A percentile compares a stretch with the other conserved stretches of the same genome.
Conservation (phyloP, 2,113 vertebrate species). For the Paratilapia polleni region DNA sequence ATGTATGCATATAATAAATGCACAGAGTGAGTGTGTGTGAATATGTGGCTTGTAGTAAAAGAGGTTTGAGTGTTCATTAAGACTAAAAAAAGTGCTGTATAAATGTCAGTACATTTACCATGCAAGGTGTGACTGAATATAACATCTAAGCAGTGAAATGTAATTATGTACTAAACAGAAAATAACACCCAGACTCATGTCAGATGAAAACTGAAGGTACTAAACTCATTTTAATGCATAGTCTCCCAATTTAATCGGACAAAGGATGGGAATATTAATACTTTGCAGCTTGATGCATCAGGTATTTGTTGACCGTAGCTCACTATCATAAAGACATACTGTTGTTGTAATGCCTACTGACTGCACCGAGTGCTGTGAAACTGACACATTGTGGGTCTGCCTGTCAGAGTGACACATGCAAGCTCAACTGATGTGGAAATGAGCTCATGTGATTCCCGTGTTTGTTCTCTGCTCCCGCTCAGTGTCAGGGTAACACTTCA, state of each 20-base stretch:
- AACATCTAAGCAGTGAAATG: not conserved
- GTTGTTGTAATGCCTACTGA: not conserved
- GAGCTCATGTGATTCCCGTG: not conserved
- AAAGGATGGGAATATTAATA: not conserved
- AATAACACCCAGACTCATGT: not conserved
- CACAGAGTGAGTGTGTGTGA: not conserved
- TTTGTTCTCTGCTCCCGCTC: constrained; percentile 5
- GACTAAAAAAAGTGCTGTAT: not conserved
- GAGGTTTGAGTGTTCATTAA: not conserved
- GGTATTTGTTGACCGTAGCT: not conserved
- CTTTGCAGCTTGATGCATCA: no score
- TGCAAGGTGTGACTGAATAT: not conserved
- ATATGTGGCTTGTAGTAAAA: no score
- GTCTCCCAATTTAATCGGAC: not conserved
- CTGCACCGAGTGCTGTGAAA: not conserved
- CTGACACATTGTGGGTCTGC: not conserved
- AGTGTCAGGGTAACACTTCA: constrained; percentile 9
- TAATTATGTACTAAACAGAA: not conserved
- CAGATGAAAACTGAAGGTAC: not conserved
- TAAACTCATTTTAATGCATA: not conserved
- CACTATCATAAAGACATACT: not conserved
- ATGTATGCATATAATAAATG: not conserved
- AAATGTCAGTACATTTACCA: not conserved
- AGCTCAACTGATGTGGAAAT: not conserved
- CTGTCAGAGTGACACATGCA: constrained; percentile 18